Evolutionary conservation across 2,113 vertebrate species (phyloP), one percentile per base, ranked within the genome.

Genomic region (Ploceus nigricollis): DNA sequence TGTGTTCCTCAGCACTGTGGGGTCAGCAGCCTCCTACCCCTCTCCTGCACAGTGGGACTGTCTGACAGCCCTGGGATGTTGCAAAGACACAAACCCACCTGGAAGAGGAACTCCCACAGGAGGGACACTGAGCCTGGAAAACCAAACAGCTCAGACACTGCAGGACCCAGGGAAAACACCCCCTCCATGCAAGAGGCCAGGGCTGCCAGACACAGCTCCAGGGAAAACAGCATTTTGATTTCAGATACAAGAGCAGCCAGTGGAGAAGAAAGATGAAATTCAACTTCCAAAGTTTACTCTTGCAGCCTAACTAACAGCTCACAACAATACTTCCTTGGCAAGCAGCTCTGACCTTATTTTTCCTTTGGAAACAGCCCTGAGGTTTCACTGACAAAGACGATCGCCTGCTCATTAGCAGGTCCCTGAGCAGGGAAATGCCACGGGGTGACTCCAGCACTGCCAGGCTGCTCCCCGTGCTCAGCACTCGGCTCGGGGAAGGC

Each of bases 401-500:
- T 69, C 47, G 25, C 39, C 57, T 33, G 69, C 77, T 89, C 69
- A 79, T 96, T 87, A 96, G 54, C 2, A 47, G 39, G 30, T 47
- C n/a, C 78, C 50, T 1, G 40, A 13, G 57, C 48, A 14, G 66
- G 37, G 35, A 87, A 69, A 82, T 42, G 56, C 78, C 78, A 56
- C 28, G 2, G 3, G 2, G 65, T 6, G 0, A n/a, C 22, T 33
- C 15, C 73, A 71, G 93, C 8, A 3, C 54, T 31, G 18, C 10
- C 57, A 7, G 39, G 42, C 54, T 42, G 79, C 66, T 91, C 57
- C 50, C 27, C 0, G 2, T 0, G 3, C 69, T 35, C 30, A 37
- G 58, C 44, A 28, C n/a, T 11, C 2, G 1, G 2, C 48, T 15
- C 2, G 0, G 24, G 37, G 71, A 48, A 31, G 56, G 42, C 3